A percentile compares a stretch with the other conserved stretches of the same genome.
Evolutionary conservation across 2,888 invertebrate species (phyloP).

Genomic region (Archaeoteleia sp.): DNA sequence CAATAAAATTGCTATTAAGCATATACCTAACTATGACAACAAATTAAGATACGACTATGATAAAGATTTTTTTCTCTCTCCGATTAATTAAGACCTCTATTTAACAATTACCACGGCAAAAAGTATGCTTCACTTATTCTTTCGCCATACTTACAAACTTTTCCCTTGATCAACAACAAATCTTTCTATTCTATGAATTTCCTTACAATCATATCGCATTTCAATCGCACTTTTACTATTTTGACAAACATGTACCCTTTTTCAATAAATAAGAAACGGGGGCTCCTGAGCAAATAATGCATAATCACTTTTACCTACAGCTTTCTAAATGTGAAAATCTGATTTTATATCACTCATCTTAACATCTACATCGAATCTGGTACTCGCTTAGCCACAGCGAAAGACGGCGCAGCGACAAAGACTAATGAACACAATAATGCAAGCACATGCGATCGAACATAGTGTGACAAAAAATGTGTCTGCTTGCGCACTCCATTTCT

Average conservation of each 20-base stretch:
- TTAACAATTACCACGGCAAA: too few species aligned
- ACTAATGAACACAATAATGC: slow-evolving; percentile 24
- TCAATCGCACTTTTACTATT: slow-evolving; percentile 1
- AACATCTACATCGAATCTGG: slow-evolving; percentile 21
- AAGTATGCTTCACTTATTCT: too few species aligned
- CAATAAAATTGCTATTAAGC: too few species aligned
- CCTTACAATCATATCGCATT: background rate
- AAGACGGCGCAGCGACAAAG: slow-evolving; percentile 23
- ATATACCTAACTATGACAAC: too few species aligned
- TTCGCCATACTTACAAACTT: too few species aligned
- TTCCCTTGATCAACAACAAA: too few species aligned
- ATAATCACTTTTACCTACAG: slow-evolving; percentile 36
- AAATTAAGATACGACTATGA: too few species aligned
- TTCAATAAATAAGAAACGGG: slow-evolving; percentile 22
- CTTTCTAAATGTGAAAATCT: slow-evolving; percentile 47
- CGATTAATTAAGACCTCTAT: too few species aligned
- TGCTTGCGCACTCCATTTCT: background rate
- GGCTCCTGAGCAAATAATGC: slow-evolving; percentile 18
- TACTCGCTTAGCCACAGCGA: too few species aligned
- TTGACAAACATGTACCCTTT: slow-evolving; percentile 26
- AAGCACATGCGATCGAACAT: slow-evolving; percentile 14
- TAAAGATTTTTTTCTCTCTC: too few species aligned
- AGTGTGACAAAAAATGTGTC: slow-evolving; percentile 3
- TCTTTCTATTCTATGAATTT: too few species aligned
- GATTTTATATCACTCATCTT: slow-evolving; percentile 42